phyloP scores from a whole-genome alignment of 2,888 invertebrate genomes.

The Lapara coniferarum region DNA sequence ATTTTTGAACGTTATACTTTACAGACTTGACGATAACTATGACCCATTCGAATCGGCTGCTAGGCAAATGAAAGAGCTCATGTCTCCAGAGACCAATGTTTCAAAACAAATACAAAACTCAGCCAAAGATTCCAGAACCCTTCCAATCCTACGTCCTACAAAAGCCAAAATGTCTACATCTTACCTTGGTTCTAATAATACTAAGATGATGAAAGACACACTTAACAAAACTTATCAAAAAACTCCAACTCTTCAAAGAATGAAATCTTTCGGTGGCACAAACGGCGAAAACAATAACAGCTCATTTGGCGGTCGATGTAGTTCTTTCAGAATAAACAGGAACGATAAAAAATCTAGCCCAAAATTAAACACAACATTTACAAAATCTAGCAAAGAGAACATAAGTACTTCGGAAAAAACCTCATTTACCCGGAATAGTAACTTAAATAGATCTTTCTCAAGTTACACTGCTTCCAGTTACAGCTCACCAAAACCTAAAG shows the following conservation, averaged over 20 bases:
- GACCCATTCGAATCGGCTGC: conserved; percentile 92
- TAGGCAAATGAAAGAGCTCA: conserved; percentile 91
- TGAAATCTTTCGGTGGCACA: conserved; percentile 78
- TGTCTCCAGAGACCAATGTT: conserved; percentile 86
- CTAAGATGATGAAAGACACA: conserved; percentile 79
- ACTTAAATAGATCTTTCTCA: conserved; percentile 74
- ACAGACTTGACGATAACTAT: conserved; percentile 84
- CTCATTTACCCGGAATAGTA: conserved; percentile 70
- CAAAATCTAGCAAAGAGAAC: conserved; percentile 79
- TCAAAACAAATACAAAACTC: conserved; percentile 71
- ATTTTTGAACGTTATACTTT: conserved; percentile 46
- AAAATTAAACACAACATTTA: conserved; percentile 76
- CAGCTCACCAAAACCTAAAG: conserved; percentile 76
- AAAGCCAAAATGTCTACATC: conserved; percentile 68
- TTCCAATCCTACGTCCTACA: conserved; percentile 68
- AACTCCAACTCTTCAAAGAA: conserved; percentile 77
- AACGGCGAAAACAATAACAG: conserved; percentile 66
- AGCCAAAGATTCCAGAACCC: conserved; percentile 74
- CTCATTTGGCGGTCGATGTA: conserved; percentile 72
- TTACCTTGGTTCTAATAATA: conserved; percentile 63
- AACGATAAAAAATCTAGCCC: conserved; percentile 75
- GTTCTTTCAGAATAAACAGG: conserved; percentile 75
- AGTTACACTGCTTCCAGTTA: conserved; percentile 73
- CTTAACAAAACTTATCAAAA: conserved; percentile 81
- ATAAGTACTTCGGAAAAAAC: conserved; percentile 67